Base-by-base conservation (phyloP, 2,888 invertebrate genomes). In the Drosophila greeni region DNA sequence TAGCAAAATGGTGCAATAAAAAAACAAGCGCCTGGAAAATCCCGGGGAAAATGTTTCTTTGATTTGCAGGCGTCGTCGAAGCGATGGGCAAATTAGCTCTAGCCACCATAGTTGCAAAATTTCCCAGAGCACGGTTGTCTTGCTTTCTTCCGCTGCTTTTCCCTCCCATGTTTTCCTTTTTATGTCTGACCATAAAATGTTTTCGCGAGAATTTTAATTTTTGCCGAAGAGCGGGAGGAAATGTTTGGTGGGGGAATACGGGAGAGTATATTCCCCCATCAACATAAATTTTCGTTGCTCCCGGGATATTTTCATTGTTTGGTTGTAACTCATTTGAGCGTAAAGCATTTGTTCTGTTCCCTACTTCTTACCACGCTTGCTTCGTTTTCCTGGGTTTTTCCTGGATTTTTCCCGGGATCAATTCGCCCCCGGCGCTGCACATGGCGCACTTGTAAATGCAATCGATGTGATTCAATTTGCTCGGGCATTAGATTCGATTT, bases 311-410 rank as follows among this genome's bases (percentile, higher is more conserved):
- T 73, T 66, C 73, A 77, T 60, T 77, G 75, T 81, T 80, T 75
- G 49, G 39, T 68, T 78, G 82, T 70, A 83, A 83, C 75, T 83
- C 76, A 83, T 81, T 79, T 81, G 62, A 72, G 82, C 82, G 70
- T 69, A 54, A 83, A 79, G 70, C 74, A 75, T 78, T 58, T 56
- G 55, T 57, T 56, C 33, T 31, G 57, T 34, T 58, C 52, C n/a
- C 42, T 56, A 31, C 31, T 39, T 24, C 59, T 7, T 34, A 23
- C 16, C n/a, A n/a, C n/a, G n/a, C n/a, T n/a, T n/a, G n/a, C n/a
- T n/a, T n/a, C n/a, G n/a, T 33, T 16, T 36, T 39, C 31, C 47
- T 23, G 20, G n/a, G 16, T 43, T 62, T 69, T 55, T 43, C 37
- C 16, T 5, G 42, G 52, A 66, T 68, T 57, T 70, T 60, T 37